phyloP scores from a whole-genome alignment of 1,140 invertebrate species.

The Drosophila ogumai region DNA sequence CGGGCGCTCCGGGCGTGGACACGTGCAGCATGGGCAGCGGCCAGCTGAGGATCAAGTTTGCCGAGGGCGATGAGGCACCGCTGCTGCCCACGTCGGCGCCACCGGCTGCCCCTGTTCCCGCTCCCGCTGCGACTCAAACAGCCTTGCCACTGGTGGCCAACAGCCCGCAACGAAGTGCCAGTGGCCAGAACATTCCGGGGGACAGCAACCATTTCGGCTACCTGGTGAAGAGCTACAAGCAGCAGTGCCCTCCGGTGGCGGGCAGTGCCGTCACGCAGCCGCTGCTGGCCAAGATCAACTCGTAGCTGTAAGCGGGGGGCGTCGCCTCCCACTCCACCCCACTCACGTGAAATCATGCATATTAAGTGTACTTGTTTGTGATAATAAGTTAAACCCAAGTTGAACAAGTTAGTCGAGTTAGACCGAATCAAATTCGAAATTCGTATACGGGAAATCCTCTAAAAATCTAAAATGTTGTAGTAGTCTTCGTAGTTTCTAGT shows the following conservation, averaged over 20 bases:
- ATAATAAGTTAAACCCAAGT: conserved; percentile 76
- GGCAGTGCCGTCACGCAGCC: conserved; percentile 70
- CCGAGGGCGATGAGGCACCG: conserved; percentile 53
- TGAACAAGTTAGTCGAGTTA: conserved; percentile 67
- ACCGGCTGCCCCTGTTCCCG: not conserved
- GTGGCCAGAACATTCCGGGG: conserved; percentile 66
- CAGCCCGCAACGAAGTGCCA: conserved; percentile 48
- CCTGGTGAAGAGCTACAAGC: conserved; percentile 70
- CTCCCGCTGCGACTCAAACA: not conserved
- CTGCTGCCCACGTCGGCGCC: conserved; percentile 29
- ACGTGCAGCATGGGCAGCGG: conserved; percentile 55
- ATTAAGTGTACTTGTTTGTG: conserved; percentile 80
- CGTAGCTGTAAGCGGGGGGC: conserved; percentile 56
- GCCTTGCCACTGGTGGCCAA: not conserved
- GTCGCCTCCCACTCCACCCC: conserved; percentile 16
- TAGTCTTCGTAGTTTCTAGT: conserved; percentile 18
- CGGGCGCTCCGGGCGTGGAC: conserved; percentile 41
- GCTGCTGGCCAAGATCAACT: conserved; percentile 80
- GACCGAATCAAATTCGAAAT: conserved; percentile 53
- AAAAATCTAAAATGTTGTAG: conserved; percentile 17
- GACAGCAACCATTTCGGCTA: conserved; percentile 59
- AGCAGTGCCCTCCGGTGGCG: conserved; percentile 51
- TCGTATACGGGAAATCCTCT: conserved; percentile 39
- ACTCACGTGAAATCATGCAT: conserved; percentile 59
- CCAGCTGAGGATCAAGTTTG: conserved; percentile 71